Percentiles rank a stretch among this genome's conserved stretches.
Evolutionary conservation across 2,797 vertebrate genomes (phyloP).

Genomic region (Semotilus atromaculatus): DNA sequence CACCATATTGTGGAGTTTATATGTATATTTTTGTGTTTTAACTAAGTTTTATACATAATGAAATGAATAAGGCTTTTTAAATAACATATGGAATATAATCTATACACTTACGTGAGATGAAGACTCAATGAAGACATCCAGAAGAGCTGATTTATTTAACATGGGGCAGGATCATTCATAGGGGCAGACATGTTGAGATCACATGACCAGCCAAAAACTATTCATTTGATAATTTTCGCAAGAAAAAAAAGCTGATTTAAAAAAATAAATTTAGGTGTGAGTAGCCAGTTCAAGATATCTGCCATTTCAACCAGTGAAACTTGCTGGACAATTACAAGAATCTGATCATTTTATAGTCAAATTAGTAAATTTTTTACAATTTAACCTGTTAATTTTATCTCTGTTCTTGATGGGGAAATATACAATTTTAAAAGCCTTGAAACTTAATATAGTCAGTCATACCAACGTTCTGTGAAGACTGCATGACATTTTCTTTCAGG

Average conservation of each 20-base stretch:
- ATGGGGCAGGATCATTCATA: too few relatives aligned
- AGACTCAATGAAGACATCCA: background rate
- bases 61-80: too few relatives aligned
- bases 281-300: background rate
- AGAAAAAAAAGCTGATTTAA: too few relatives aligned
- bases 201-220: background rate
- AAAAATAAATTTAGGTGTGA: background rate
- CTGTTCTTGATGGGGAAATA: background rate
- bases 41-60: background rate
- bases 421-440: background rate
- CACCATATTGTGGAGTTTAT: background rate
- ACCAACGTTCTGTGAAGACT: conserved; percentile 13
- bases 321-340: background rate
- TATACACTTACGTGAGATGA: background rate
- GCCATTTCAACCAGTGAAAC: background rate
- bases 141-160: background rate
- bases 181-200: background rate
- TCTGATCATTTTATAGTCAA: background rate
- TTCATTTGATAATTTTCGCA: background rate
- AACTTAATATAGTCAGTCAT: background rate
- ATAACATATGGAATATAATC: background rate
- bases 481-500: conserved; percentile 28
- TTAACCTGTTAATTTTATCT: background rate
- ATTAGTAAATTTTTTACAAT: background rate
- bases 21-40: background rate